Percentiles rank a stretch among this genome's conserved stretches.
These are phyloP conservation scores for Grus americana DNA, from an alignment of 2,113 vertebrate genomes.

Conservation along the genomic window DNA sequence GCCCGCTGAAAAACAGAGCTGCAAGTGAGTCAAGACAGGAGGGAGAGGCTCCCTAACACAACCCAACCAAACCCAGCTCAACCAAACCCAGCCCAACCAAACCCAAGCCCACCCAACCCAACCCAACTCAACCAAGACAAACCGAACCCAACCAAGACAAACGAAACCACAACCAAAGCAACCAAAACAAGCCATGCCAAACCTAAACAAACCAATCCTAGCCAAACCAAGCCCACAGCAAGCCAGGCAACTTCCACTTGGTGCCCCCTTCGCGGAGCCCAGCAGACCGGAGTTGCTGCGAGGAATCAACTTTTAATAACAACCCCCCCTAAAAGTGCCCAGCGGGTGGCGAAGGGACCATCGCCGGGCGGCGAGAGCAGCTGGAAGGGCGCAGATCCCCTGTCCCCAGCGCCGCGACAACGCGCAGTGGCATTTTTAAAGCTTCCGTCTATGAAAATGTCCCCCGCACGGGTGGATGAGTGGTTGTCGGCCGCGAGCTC, in stretches of 20 bases:
- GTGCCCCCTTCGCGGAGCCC: accelerated
- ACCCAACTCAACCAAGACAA: not conserved
- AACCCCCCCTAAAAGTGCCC: not conserved
- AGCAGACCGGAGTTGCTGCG: not conserved
- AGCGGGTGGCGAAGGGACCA: accelerated
- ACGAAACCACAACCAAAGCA: not conserved
- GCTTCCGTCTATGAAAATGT: not conserved
- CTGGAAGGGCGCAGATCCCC: not conserved
- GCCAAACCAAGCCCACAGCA: not conserved
- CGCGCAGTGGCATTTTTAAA: not conserved
- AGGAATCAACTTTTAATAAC: not conserved
- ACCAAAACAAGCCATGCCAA: not conserved
- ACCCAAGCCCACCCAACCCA: not conserved
- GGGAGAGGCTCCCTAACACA: not conserved
- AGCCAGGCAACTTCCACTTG: not conserved
- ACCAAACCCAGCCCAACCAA: not conserved
- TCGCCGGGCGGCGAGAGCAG: accelerated
- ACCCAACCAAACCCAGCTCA: not conserved
- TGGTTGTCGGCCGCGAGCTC: not conserved
- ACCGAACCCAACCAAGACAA: not conserved
- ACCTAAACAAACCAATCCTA: not conserved
- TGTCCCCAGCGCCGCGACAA: not conserved
- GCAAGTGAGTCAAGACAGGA: not conserved
- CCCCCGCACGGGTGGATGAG: too few species aligned
- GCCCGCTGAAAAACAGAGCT: not conserved